A percentile compares a stretch with the other conserved stretches of the same genome.
These are phyloP conservation scores for Myopa testacea DNA, from an alignment of 2,888 invertebrate genomes.

Conservation along the genomic window DNA sequence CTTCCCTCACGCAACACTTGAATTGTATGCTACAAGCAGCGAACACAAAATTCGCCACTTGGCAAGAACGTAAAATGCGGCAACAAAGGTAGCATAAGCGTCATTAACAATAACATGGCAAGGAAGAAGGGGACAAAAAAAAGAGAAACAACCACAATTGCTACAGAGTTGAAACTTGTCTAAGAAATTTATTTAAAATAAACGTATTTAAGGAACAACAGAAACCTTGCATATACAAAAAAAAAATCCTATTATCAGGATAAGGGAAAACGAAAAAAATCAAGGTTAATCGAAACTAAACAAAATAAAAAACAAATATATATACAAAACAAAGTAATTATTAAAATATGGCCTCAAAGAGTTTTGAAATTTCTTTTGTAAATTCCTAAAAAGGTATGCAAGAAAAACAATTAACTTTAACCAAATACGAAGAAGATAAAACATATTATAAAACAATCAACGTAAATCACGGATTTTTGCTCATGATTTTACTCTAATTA, in stretches of 20 bases:
- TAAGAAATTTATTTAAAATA: neutral
- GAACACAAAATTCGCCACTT: constrained; percentile 85
- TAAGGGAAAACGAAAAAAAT: neutral
- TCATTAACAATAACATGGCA: neutral
- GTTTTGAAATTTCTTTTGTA: too few relatives aligned
- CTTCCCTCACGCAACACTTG: constrained; percentile 85
- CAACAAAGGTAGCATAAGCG: constrained; percentile 64
- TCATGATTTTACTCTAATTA: too few relatives aligned
- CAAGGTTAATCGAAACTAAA: neutral
- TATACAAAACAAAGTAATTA: neutral
- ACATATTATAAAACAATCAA: too few relatives aligned
- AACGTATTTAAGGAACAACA: neutral
- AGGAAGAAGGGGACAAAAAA: neutral
- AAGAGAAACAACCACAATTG: neutral
- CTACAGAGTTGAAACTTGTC: neutral
- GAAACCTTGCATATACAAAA: constrained; percentile 3
- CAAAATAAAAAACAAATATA: neutral
- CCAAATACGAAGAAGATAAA: too few relatives aligned
- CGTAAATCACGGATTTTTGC: too few relatives aligned
- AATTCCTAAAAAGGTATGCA: too few relatives aligned
- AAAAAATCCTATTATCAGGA: neutral
- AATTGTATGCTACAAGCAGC: constrained; percentile 89
- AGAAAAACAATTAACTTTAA: too few relatives aligned
- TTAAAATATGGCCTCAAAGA: too few relatives aligned
- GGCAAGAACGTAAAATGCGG: constrained; percentile 82